Evolutionary conservation across 2,113 vertebrate genomes (phyloP).

Genomic region (Urocynchramus pylzowi): DNA sequence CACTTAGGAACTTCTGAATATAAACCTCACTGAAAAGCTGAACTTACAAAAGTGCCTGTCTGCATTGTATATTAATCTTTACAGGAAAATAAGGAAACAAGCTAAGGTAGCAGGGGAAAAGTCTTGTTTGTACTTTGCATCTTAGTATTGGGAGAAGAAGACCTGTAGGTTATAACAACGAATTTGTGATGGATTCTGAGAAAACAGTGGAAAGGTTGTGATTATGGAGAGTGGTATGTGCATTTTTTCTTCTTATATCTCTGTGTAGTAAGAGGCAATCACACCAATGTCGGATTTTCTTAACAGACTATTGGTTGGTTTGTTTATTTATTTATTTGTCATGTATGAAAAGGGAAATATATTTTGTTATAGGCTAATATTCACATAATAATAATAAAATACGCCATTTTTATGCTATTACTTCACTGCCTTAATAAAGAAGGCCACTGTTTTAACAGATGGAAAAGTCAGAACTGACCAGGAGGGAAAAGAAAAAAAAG

Average conservation of each 20-base stretch:
- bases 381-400: not conserved
- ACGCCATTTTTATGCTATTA: not conserved
- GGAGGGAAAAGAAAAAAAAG: not conserved
- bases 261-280: not conserved
- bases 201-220: not conserved
- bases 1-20: constrained; percentile 20
- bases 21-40: constrained; percentile 23
- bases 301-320: not conserved
- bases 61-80: not conserved
- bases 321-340: constrained; percentile 1
- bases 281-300: not conserved
- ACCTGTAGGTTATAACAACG: not conserved
- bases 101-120: not conserved
- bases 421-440: not conserved
- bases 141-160: not conserved
- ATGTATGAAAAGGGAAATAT: not conserved
- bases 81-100: not conserved
- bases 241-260: not conserved
- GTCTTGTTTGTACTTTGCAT: not conserved
- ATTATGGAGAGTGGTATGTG: not conserved
- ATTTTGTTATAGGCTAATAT: not conserved
- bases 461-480: constrained; percentile 4
- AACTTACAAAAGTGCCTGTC: constrained; percentile 18
- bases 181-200: not conserved
- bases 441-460: not conserved